phyloP scores from a whole-genome alignment of 2,113 vertebrate species.

The Macrotus californicus region DNA sequence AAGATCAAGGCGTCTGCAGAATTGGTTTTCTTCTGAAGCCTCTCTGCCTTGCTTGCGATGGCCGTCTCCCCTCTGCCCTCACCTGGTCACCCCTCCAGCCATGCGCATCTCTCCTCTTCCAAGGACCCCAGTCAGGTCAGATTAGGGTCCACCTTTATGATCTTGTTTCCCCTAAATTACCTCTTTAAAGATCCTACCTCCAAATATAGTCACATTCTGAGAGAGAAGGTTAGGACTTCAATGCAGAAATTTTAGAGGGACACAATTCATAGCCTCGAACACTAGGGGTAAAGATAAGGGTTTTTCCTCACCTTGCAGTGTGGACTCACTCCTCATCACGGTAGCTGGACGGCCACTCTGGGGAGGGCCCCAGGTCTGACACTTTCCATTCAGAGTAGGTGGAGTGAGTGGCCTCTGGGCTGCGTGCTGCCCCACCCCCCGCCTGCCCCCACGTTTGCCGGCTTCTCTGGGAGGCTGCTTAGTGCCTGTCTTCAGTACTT shows the following conservation, averaged over 20 bases:
- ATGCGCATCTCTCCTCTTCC: not conserved
- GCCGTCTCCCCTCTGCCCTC: not conserved
- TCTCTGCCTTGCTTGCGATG: not conserved
- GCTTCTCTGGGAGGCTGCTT: not conserved
- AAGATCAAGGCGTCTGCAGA: not conserved
- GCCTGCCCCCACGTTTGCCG: not conserved
- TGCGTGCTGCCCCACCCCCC: too few species aligned
- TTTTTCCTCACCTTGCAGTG: not conserved
- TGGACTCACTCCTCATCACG: not conserved
- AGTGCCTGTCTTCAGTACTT: not conserved
- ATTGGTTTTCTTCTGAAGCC: not conserved
- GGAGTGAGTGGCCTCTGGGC: too few species aligned
- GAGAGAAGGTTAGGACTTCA: not conserved
- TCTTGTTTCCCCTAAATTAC: not conserved
- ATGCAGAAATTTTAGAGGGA: not conserved
- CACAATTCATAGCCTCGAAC: not conserved
- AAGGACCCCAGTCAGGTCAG: not conserved
- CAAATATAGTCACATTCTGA: not conserved
- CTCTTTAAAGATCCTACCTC: not conserved
- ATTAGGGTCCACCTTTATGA: not conserved
- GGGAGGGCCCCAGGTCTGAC: rapidly evolving
- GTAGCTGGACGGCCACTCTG: not conserved
- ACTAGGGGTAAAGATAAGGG: not conserved
- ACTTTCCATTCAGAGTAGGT: not conserved
- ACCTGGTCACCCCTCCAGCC: not conserved